A percentile compares a stretch with the other conserved stretches of the same genome.
These are phyloP conservation scores for Pantala flavescens DNA, from an alignment of 1,140 invertebrate species.

Conservation along the genomic window DNA sequence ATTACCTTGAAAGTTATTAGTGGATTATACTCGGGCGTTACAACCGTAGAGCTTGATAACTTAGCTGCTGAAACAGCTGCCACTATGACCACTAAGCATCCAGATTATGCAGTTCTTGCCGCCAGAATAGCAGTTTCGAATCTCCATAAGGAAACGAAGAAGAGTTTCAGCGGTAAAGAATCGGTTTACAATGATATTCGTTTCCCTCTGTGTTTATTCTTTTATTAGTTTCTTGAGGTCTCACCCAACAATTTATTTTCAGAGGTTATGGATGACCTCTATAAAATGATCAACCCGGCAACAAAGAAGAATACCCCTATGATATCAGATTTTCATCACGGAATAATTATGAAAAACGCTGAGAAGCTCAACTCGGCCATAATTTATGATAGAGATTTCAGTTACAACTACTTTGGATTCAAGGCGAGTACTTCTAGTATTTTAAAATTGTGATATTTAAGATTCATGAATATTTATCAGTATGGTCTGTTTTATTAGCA, in stretches of 20 bases:
- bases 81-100: constrained; percentile 91
- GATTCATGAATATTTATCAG: too few species aligned
- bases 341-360: constrained; percentile 79
- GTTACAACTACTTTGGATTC: constrained; percentile 98
- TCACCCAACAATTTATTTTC: constrained; percentile 37
- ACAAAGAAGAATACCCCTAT: constrained; percentile 63
- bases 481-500: too few species aligned
- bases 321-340: constrained; percentile 74
- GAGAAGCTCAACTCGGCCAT: constrained; percentile 90
- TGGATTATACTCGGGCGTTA: constrained; percentile 91
- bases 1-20: constrained; percentile 83
- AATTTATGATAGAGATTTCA: constrained; percentile 94
- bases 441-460: too few species aligned
- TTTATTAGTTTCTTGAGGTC: constrained; percentile 15
- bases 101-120: constrained; percentile 92
- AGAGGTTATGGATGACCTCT: constrained; percentile 87
- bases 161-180: constrained; percentile 68
- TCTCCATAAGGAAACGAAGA: constrained; percentile 93
- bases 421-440: constrained; percentile 46
- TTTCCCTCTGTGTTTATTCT: neutral
- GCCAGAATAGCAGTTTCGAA: constrained; percentile 94
- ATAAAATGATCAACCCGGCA: constrained; percentile 61
- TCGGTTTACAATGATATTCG: neutral
- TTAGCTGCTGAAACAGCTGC: constrained; percentile 94
- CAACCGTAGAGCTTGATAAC: constrained; percentile 93